Percentiles rank a stretch among this genome's conserved stretches.
Conservation (phyloP, 2,113 vertebrate species). For the Catagonus wagneri region DNA sequence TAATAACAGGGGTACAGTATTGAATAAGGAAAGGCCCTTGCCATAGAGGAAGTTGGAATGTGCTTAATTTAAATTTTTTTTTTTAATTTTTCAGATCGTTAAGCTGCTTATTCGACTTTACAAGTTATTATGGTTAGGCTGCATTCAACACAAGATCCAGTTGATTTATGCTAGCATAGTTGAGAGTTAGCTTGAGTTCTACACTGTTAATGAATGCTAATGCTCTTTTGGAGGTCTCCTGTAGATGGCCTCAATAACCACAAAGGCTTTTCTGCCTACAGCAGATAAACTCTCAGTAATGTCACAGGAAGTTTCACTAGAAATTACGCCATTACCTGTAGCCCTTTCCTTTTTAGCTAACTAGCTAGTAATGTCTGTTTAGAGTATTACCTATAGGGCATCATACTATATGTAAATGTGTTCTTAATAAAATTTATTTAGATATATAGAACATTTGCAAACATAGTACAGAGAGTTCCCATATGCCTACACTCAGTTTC, state of each 20-base stretch:
- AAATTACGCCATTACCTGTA: constrained; percentile 58
- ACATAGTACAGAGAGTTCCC: no score
- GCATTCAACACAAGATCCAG: constrained; percentile 13
- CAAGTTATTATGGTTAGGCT: constrained; percentile 58
- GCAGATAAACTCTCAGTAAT: constrained; percentile 53
- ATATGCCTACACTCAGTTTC: no score
- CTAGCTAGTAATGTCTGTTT: constrained; percentile 36
- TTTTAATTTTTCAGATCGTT: constrained; percentile 36
- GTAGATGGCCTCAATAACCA: constrained; percentile 44
- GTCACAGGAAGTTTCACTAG: constrained; percentile 67
- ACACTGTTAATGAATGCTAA: constrained; percentile 68
- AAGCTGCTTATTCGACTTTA: constrained; percentile 55
- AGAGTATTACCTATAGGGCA: background rate
- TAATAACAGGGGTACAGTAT: background rate
- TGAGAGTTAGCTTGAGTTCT: constrained; percentile 60
- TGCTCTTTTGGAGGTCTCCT: constrained; percentile 63
- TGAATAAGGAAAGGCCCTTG: background rate
- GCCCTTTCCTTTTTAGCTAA: background rate
- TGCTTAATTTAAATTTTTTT: background rate
- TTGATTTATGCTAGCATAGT: constrained; percentile 65
- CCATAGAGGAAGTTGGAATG: constrained; percentile 42
- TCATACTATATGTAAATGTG: background rate
- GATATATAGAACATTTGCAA: no score
- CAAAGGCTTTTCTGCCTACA: constrained; percentile 65
- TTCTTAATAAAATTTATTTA: no score